phyloP scores from a whole-genome alignment of 92 coral and sea anemone species.

The Paragorgia papillata region DNA sequence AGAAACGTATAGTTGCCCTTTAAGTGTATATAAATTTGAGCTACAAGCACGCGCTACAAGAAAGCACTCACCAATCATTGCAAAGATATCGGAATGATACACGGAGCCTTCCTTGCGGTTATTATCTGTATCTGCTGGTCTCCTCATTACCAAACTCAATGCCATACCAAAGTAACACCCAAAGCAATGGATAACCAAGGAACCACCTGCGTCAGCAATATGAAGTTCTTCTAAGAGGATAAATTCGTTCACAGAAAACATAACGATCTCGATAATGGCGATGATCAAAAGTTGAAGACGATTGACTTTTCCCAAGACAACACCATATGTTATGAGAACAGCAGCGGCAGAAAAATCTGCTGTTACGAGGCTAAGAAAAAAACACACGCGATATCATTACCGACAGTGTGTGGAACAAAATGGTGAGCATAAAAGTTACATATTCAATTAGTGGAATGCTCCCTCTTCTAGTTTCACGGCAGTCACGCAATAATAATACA shows the following conservation, averaged over 20 bases:
- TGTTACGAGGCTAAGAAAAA: conserved; percentile 47
- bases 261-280: conserved; percentile 62
- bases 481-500: no score
- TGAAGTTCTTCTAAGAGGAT: conserved; percentile 59
- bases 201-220: conserved; percentile 80
- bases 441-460: no score
- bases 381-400: no score
- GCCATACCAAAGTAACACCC: conserved; percentile 78
- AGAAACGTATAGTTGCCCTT: no score
- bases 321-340: conserved; percentile 71
- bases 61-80: conserved; percentile 68
- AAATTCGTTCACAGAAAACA: conserved; percentile 68
- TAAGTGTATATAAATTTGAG: no score
- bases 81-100: conserved; percentile 70
- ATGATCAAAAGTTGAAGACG: conserved; percentile 70
- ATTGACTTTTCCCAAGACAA: conserved; percentile 75
- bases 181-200: conserved; percentile 71
- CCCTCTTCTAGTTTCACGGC: no score
- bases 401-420: no score
- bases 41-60: no score
- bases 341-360: conserved; percentile 73
- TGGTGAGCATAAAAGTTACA: no score
- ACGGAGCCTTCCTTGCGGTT: conserved; percentile 63
- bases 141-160: conserved; percentile 53
- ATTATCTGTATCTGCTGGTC: conserved; percentile 47